Base-by-base conservation (phyloP, 1,140 invertebrate species). In the Hylyphantes graminicola region DNA sequence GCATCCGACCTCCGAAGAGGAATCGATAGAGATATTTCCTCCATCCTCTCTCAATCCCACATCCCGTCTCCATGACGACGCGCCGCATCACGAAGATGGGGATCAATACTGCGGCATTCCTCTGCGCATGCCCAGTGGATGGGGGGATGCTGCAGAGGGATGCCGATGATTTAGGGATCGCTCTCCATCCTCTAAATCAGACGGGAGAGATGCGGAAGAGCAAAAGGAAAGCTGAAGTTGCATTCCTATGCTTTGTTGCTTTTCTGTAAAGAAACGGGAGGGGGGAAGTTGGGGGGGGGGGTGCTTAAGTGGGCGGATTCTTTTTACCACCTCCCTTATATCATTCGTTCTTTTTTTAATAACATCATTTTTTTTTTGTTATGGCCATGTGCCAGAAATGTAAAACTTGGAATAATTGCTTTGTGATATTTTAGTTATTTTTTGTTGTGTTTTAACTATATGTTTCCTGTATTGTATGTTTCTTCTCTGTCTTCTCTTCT, bases 91-190 rank as follows among this genome's bases (percentile, higher is more conserved):
- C 55, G 48, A 35, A 12, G 57, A 15, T 53, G 54, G n/a, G 21
- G 77, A 80, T 80, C 77, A 59, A 80, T 80, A 80, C 21, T 80
- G 77, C 77, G 77, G 77, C 67, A 80, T 70, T 70, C 68, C 70
- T 13, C 75, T 68, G 65, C 77, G 77, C 77, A 59, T 80, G 77
- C 77, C 51, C 65, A 48, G 48, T 70, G 65, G 77, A 80, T 80
- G 77, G 17, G 48, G 57, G 65, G 77, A 80, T 80, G 77, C 65
- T 68, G 77, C 53, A 35, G 77, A 80, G 53, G 35, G 65, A 80
- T 80, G 77, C 65, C 35, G 77, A 80, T 80, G 77, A 80, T 80
- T 80, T 80, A 80, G 74, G 61, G 35, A n/a, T 54, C 17, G 63
- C 50, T 54, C 59, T 21, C 48, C 35, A 35, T 35, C 35, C 35